Evolutionary conservation across 2,113 vertebrate genomes (phyloP), one percentile per base, ranked within the genome.

Genomic region (Orcinus orca): DNA sequence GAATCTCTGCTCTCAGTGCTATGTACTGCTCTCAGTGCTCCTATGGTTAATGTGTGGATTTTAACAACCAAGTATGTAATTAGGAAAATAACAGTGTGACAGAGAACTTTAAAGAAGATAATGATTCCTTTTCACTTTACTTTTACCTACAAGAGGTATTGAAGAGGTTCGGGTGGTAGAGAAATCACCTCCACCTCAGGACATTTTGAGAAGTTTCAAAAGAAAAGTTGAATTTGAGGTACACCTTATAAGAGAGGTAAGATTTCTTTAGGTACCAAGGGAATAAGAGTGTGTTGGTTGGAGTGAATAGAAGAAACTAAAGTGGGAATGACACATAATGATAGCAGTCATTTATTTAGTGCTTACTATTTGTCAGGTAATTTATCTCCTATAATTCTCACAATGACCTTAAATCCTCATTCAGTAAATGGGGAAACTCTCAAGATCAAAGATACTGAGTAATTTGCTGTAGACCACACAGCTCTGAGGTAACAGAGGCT

Each of bases 391-490:
- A 33, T 38, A 60, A 89, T 90, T 92, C 13, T 95, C 31, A 60
- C 12, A 76, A 26, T 88, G 18, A 55, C 23, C 47, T 95, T 33
- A 67, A 67, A n/a, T 85, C n/a, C 5, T 31, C 8, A n/a, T 87
- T 92, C 29, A 95, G 7, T 90, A 84, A 87, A 62, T 89, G 11
- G 2, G 41, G 6, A 93, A 92, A 95, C 13, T 41, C 13, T 41
- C 25, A 58, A 36, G 25, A n/a, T 88, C 86, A 80, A 50, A 92
- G 53, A 93, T 58, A 63, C 0, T 31, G 33, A 89, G 67, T 83
- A 67, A 87, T 81, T 93, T 92, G 41, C 44, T 80, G 89, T 97
- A 76, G 63, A 89, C 92, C 76, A 90, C 86, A 96, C 21, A 95
- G 71, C 44, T 93, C 58, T 58, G 65, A 33, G 17, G 6, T 94